Percentiles rank a stretch among this genome's conserved stretches.
Evolutionary conservation across 2,113 vertebrate species (phyloP).

Genomic region (Tychaedon coryphoeus): DNA sequence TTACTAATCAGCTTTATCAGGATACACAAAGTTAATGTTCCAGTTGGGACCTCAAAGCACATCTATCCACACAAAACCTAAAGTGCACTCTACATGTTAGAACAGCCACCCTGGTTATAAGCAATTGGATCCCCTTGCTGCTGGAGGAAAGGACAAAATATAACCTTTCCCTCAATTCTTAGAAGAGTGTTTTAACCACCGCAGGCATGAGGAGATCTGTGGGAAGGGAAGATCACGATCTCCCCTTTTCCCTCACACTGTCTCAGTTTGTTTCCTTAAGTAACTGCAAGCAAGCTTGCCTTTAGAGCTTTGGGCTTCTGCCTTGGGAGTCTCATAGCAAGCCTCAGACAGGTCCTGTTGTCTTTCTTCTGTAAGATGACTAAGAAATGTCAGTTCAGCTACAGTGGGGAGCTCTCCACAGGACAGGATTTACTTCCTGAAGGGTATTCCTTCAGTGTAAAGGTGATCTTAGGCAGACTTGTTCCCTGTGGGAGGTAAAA

Average conservation of each 20-base stretch:
- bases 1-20: neutral
- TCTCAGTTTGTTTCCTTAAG: neutral
- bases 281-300: neutral
- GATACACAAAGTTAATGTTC: neutral
- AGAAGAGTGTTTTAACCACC: neutral
- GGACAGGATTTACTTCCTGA: neutral
- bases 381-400: neutral
- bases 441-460: neutral
- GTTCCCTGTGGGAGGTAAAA: neutral
- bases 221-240: neutral
- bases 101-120: neutral
- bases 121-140: neutral
- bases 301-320: neutral
- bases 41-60: neutral
- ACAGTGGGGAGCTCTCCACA: neutral
- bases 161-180: neutral
- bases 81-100: too few relatives aligned
- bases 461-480: neutral
- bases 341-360: neutral
- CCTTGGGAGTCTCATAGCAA: neutral
- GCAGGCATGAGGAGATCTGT: neutral
- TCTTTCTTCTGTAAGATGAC: neutral
- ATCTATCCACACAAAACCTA: neutral
- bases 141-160: neutral
- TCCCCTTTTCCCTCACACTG: fast-evolving